Conservation (phyloP, 2,113 vertebrate genomes). For the Cettia cetti region DNA sequence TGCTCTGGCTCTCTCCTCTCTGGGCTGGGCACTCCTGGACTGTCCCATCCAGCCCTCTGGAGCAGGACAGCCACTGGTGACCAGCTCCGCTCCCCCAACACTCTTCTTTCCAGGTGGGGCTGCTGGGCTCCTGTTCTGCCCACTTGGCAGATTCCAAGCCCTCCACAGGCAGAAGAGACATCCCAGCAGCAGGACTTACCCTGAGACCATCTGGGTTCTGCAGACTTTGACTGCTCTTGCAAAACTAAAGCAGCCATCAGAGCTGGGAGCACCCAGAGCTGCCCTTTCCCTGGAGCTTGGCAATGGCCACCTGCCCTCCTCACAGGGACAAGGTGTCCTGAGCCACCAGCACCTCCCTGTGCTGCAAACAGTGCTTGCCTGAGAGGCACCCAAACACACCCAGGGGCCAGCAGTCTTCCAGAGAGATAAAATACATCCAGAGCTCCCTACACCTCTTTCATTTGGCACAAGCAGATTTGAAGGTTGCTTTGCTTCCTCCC, state of each 20-base stretch:
- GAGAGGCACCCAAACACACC: not conserved
- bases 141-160: not conserved
- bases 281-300: not conserved
- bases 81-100: rapidly evolving
- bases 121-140: not conserved
- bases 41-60: not conserved
- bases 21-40: not conserved
- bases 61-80: not conserved
- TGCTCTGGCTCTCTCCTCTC: not conserved
- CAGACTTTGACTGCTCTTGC: not conserved
- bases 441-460: not conserved
- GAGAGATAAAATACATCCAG: not conserved
- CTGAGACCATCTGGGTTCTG: not conserved
- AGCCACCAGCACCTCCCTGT: not conserved
- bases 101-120: not conserved
- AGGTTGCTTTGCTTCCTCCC: not conserved
- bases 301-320: not conserved
- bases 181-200: not conserved
- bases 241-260: not conserved
- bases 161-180: not conserved
- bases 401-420: not conserved
- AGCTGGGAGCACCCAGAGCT: not conserved
- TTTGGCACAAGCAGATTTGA: not conserved
- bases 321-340: not conserved
- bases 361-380: not conserved